Base-by-base conservation (phyloP, 1,140 invertebrate genomes). In the Drosophila elegans region DNA sequence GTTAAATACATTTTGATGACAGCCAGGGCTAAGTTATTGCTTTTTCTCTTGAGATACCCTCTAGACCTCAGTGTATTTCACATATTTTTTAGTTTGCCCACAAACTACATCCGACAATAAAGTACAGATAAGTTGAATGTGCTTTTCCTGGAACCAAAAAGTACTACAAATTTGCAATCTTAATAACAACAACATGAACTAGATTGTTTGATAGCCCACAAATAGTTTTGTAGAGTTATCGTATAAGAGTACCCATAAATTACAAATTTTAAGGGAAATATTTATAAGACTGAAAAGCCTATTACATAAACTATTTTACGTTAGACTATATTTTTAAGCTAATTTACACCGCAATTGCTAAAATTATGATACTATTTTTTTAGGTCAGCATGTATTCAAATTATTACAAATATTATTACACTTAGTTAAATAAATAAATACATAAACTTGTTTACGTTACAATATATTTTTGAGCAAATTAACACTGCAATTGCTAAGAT, bases 1-100 rank as follows among this genome's bases (percentile, higher is more conserved):
- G 11, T 46, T 45, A 42, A 68, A 60, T 57, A 21, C 16, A 74
- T 78, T 78, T 66, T 9, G 25, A 46, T 57, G 59, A 72, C 56
- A 77, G 60, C 25, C 36, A 11, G 45, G 21, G 5, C 34, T 59
- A 71, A 80, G 36, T 74, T 45, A 55, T 54, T 42, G 38, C 2
- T 9, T 56, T 69, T 21, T 21, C 16, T 68, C 5, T 7, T 13
- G 34, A 27, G n/a, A 11, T 0, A 3, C 11, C 5, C 44, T 12
- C 16, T 44, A n/a, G 3, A 11, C 6, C 32, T 1, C 5, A 49
- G 12, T 7, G 13, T 41, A 38, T 34, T 13, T 25, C 3, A 10
- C 36, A n/a, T 46, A 12, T 53, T 29, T 1, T 48, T 48, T 29
- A 13, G 25, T 48, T n/a, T 16, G 45, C 11, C 6, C 2, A 48